phyloP scores from a whole-genome alignment of 2,113 vertebrate genomes.

The Prionailurus bengalensis region DNA sequence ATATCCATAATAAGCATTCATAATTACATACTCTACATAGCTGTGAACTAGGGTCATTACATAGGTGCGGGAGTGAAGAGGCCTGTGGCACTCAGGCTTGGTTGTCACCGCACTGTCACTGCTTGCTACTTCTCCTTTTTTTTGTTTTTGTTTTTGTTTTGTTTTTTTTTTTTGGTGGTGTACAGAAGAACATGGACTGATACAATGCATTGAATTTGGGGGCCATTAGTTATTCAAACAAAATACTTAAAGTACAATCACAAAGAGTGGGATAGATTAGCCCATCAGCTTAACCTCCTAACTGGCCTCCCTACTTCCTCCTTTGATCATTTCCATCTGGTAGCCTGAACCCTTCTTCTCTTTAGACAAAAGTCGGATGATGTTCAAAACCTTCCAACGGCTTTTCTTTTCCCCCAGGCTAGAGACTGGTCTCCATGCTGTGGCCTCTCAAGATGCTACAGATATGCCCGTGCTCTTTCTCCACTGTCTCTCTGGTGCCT shows the following conservation, averaged over 20 bases:
- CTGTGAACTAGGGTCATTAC: not conserved
- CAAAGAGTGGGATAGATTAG: not conserved
- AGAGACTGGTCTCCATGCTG: not conserved
- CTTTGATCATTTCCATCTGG: not conserved
- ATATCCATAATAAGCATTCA: not conserved
- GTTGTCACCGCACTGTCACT: no score
- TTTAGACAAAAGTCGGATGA: not conserved
- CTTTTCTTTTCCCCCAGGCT: not conserved
- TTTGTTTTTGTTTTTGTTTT: no score
- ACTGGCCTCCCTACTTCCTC: not conserved
- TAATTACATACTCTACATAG: not conserved
- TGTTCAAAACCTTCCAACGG: not conserved
- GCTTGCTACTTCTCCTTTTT: not conserved
- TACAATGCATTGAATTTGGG: not conserved
- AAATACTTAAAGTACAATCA: not conserved
- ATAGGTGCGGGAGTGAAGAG: not conserved
- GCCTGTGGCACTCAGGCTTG: not conserved
- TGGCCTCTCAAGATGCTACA: not conserved
- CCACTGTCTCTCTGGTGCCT: fast-evolving
- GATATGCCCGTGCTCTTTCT: not conserved
- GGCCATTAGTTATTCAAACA: not conserved
- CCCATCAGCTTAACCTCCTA: not conserved
- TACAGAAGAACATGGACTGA: not conserved
- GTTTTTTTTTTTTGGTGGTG: not conserved
- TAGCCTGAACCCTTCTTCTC: conserved; percentile 7